Conservation (phyloP, 1,140 invertebrate genomes). For the Calliopsis andreniformis region DNA sequence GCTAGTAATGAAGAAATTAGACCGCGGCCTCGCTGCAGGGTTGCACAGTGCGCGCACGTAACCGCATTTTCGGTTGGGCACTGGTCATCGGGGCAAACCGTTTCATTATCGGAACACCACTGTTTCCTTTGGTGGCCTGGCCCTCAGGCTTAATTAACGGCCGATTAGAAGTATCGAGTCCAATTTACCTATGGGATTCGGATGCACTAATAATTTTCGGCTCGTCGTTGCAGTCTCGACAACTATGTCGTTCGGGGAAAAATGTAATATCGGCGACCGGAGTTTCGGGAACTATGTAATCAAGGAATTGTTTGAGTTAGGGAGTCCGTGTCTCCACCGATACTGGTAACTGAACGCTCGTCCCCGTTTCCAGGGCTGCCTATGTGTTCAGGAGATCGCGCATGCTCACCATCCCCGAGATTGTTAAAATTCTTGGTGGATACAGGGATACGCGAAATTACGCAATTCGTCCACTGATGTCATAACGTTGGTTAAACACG, state of each 20-base stretch:
- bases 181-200: not conserved
- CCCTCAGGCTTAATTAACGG: not conserved
- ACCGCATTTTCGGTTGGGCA: not conserved
- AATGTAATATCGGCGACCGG: not conserved
- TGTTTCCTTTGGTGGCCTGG: constrained; percentile 2
- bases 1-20: constrained; percentile 61
- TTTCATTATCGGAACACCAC: constrained; percentile 26
- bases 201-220: constrained; percentile 8
- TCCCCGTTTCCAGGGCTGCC: not conserved
- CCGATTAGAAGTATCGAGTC: not conserved
- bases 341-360: not conserved
- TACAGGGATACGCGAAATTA: not conserved
- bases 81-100: constrained; percentile 4
- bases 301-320: not conserved
- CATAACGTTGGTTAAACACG: not conserved
- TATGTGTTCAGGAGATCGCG: too few relatives aligned
- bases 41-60: not conserved
- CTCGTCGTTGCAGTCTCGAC: not conserved
- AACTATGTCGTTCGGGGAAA: not conserved
- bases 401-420: not conserved
- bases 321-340: not conserved
- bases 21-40: not conserved
- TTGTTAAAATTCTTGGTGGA: not conserved
- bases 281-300: not conserved
- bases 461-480: too few relatives aligned